These are phyloP conservation scores for Drosophila teissieri DNA, from an alignment of 1,140 invertebrate species.

Conservation along the genomic window DNA sequence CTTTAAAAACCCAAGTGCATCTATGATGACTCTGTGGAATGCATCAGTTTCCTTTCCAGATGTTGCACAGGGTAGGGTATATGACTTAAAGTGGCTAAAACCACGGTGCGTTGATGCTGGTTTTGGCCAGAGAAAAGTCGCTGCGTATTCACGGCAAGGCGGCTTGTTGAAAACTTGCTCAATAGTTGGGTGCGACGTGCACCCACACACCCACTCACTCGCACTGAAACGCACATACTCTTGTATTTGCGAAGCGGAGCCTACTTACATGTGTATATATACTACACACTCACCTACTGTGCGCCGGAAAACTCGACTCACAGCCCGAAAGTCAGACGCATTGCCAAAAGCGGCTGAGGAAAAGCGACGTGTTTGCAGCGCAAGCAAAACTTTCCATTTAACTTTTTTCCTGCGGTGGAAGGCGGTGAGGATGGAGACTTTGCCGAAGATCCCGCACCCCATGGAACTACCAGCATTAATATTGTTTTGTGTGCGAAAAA, in stretches of 20 bases:
- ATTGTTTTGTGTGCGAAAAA: constrained; percentile 82
- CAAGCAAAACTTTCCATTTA: constrained; percentile 82
- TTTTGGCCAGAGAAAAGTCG: constrained; percentile 2
- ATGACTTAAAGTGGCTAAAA: not conserved
- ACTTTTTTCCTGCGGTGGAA: constrained; percentile 58
- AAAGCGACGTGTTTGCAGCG: constrained; percentile 77
- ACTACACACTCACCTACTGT: constrained; percentile 32
- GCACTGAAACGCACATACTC: constrained; percentile 20
- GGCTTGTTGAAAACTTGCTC: constrained; percentile 59
- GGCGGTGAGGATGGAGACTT: not conserved
- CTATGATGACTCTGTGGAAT: no score
- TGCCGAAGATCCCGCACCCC: constrained; percentile 28
- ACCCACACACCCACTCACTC: constrained; percentile 12
- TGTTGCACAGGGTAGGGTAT: not conserved
- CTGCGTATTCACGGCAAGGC: not conserved
- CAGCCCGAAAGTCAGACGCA: constrained; percentile 80
- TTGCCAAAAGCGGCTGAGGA: constrained; percentile 55
- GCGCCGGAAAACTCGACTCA: constrained; percentile 62
- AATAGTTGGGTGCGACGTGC: constrained; percentile 50
- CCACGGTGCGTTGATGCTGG: not conserved
- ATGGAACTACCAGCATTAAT: constrained; percentile 77
- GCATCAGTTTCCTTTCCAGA: not conserved
- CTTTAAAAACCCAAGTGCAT: no score
- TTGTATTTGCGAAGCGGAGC: constrained; percentile 19
- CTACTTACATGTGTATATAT: constrained; percentile 47